Evolutionary conservation across 2,888 invertebrate species (phyloP).

Genomic region (Minunthozetes semirufus): DNA sequence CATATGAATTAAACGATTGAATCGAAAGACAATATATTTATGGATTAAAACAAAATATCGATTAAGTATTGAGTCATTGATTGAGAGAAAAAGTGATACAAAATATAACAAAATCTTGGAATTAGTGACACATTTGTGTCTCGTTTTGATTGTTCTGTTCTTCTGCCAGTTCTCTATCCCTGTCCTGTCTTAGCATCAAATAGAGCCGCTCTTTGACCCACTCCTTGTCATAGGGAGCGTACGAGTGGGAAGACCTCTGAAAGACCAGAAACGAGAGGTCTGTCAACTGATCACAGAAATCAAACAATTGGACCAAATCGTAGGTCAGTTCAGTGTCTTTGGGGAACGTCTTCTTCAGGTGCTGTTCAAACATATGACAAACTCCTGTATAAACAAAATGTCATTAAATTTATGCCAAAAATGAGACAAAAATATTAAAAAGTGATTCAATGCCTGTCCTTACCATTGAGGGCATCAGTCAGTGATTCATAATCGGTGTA

Average conservation of each 20-base stretch:
- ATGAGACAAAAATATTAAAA: not conserved
- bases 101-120: too few species aligned
- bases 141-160: not conserved
- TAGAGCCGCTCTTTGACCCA: slow-evolving; percentile 99
- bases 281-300: slow-evolving; percentile 91
- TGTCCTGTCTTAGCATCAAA: slow-evolving; percentile 60
- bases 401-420: not conserved
- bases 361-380: slow-evolving; percentile 98
- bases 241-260: slow-evolving; percentile 88
- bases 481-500: slow-evolving; percentile 98
- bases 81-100: too few species aligned
- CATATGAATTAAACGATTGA: too few species aligned
- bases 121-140: not conserved
- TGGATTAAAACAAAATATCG: too few species aligned
- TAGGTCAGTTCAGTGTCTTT: slow-evolving; percentile 95
- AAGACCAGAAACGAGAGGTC: slow-evolving; percentile 87
- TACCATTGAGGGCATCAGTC: slow-evolving; percentile 95
- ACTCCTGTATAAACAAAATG: slow-evolving; percentile 57
- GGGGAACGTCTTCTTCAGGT: slow-evolving; percentile 88
- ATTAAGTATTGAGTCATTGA: too few species aligned
- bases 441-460: not conserved
- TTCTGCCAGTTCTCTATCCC: slow-evolving; percentile 51
- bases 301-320: slow-evolving; percentile 94
- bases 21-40: too few species aligned
- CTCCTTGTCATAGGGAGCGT: slow-evolving; percentile 96